Evolutionary conservation across 1,140 invertebrate species (phyloP), one percentile per base, ranked within the genome.

Genomic region (Geopemphigus sp.): DNA sequence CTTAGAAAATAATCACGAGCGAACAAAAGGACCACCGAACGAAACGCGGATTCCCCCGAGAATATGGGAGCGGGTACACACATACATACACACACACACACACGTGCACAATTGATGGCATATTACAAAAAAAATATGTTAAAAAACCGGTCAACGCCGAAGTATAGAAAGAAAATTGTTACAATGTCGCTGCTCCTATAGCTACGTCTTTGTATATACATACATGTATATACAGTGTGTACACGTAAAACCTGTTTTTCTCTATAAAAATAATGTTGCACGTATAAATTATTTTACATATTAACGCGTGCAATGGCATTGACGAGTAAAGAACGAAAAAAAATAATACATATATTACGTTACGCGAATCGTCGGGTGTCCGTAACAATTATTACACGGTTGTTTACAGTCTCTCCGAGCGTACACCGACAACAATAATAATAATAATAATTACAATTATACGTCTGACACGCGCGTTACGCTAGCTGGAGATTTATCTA

Each of bases 191-290:
- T 6, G 74, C 50, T 8, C 32, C 3, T 47, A 72, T 39, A 39
- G 26, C 63, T 22, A 24, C 32, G 47, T 39, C 74, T 63, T 63
- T 54, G 39, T 15, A 45, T n/a, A 54, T 15, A 54, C 19, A 6
- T 54, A 19, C 4, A 19, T 2, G 1, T 54, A n/a, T n/a, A n/a
- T n/a, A 68, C 5, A 45, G 39, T 5, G 32, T 59, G 32, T 59
- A 76, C 56, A 59, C n/a, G 53, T 74, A 76, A 61, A 78, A 78
- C 74, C 74, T 29, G 74, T 78, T 78, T 76, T 78, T 76, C 15
- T 59, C 47, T 63, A 10, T 47, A 76, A 76, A 76, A 76, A 76
- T 57, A 59, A 78, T 63, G 74, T 78, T 78, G 39, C 74, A 26
- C 26, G 50, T 63, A 78, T 63, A 63, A 47, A 50, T 22, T 54